Conservation (phyloP, 2,888 invertebrate genomes). For the Drosophila sordidula region DNA sequence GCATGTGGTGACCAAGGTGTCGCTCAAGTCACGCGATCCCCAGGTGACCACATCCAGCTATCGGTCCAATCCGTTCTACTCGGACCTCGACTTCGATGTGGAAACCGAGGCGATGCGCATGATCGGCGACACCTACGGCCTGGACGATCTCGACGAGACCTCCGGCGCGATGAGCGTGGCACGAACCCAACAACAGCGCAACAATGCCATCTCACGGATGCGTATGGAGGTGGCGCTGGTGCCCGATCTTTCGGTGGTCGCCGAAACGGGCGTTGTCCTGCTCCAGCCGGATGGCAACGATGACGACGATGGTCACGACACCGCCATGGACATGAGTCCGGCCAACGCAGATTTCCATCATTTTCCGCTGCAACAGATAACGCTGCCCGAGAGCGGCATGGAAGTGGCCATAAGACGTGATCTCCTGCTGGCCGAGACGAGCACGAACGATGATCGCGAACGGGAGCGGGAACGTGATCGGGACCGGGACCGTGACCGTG, state of each 20-base stretch:
- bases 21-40: slow-evolving; percentile 87
- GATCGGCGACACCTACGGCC: slow-evolving; percentile 84
- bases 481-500: slow-evolving; percentile 13
- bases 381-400: slow-evolving; percentile 84
- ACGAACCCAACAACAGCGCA: slow-evolving; percentile 47
- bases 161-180: slow-evolving; percentile 65
- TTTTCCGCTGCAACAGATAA: slow-evolving; percentile 82
- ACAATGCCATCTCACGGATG: slow-evolving; percentile 56
- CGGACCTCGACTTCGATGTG: slow-evolving; percentile 92
- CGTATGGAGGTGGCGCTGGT: slow-evolving; percentile 85
- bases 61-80: slow-evolving; percentile 87
- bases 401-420: slow-evolving; percentile 84
- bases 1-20: slow-evolving; percentile 88
- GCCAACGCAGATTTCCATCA: slow-evolving; percentile 79
- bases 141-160: slow-evolving; percentile 69
- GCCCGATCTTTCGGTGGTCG: slow-evolving; percentile 85
- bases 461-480: slow-evolving; percentile 13
- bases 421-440: slow-evolving; percentile 72
- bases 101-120: slow-evolving; percentile 85
- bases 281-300: slow-evolving; percentile 81
- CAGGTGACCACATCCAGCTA: slow-evolving; percentile 87
- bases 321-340: slow-evolving; percentile 73
- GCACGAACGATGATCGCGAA: slow-evolving; percentile 42
- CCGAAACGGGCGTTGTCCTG: slow-evolving; percentile 83
- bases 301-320: slow-evolving; percentile 73